Evolutionary conservation across 2,113 vertebrate species (phyloP).

Genomic region (Heterotis niloticus): DNA sequence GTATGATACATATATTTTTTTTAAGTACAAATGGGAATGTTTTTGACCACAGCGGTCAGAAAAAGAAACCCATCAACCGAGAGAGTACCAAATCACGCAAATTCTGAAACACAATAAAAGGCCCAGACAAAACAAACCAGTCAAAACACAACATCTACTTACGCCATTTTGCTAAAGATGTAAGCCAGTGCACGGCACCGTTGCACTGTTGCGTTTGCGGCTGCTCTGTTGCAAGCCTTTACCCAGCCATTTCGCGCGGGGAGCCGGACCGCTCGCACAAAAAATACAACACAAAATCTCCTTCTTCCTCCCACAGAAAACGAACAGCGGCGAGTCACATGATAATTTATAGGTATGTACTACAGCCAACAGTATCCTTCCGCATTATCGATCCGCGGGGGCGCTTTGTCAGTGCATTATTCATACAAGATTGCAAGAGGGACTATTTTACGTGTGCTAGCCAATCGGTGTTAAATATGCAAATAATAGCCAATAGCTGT

Average conservation of each 20-base stretch:
- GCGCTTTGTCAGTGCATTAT: neutral
- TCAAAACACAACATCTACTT: conserved; percentile 46
- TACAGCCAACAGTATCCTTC: conserved; percentile 43
- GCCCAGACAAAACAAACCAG: neutral
- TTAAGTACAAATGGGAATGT: no score
- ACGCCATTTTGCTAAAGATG: conserved; percentile 62
- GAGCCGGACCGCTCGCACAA: conserved; percentile 37
- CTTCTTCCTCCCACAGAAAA: neutral
- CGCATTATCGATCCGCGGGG: conserved; percentile 41
- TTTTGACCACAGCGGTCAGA: no score
- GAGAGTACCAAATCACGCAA: no score
- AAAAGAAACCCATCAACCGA: no score
- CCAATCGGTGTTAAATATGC: conserved; percentile 3
- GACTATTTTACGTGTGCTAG: neutral
- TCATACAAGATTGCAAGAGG: conserved; percentile 2
- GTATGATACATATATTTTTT: no score
- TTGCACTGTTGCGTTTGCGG: conserved; percentile 63
- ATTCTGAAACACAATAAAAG: no score
- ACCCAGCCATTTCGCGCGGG: conserved; percentile 62
- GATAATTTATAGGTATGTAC: conserved; percentile 32
- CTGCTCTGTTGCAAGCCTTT: conserved; percentile 56
- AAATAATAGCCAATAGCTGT: neutral
- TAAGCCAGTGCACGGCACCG: conserved; percentile 65
- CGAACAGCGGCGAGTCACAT: neutral
- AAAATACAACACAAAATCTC: neutral